Evolutionary conservation across 2,888 invertebrate species (phyloP), one percentile per base, ranked within the genome.

Genomic region (Zonitis immaculata): DNA sequence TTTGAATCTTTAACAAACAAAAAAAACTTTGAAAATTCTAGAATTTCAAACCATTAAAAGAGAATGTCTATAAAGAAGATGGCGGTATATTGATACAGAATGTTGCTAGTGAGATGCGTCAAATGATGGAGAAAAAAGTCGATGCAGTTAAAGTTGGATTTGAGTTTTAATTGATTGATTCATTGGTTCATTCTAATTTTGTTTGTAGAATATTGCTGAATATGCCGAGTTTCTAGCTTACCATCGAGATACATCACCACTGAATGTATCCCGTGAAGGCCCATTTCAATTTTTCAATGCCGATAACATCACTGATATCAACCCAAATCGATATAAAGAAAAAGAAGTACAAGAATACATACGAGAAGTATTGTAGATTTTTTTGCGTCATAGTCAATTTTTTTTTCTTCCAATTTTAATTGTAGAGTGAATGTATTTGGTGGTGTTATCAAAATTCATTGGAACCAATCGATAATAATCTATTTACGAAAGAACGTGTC

Each of bases 101-200:
- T 57, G 89, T 93, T 79, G 86, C 89, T 4, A 82, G 84, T 53
- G 88, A 91, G 66, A 87, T 95, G 57, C 85, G 88, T 69, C 83
- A 82, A 45, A 90, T 93, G 87, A 89, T 93, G 86, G 86, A 88
- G 59, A 81, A 87, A 20, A 92, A 92, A 79, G 87, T 89, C 61
- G 86, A 88, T 63, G 91, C 93, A 4, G 89, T 94, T 5, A 69
- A 85, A 83, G 92, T 75, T 85, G 85, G 61, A 84, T 86, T 72
- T 88, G 2, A 35, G 3, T 30, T 26, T 22, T 39, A 51, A 25
- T 44, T 18, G 35, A 45, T 45, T 20, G 25, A 39, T 32, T 22
- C 3, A 12, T 14, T 25, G 9, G 42, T 39, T 53, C 1, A 18
- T 2, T 35, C 2, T 42, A 25, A 1, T 45, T 11, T 12, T 11